Percentiles rank a stretch among this genome's conserved stretches.
phyloP scores from a whole-genome alignment of 2,113 vertebrate species.

The Cyanoliseus patagonus region DNA sequence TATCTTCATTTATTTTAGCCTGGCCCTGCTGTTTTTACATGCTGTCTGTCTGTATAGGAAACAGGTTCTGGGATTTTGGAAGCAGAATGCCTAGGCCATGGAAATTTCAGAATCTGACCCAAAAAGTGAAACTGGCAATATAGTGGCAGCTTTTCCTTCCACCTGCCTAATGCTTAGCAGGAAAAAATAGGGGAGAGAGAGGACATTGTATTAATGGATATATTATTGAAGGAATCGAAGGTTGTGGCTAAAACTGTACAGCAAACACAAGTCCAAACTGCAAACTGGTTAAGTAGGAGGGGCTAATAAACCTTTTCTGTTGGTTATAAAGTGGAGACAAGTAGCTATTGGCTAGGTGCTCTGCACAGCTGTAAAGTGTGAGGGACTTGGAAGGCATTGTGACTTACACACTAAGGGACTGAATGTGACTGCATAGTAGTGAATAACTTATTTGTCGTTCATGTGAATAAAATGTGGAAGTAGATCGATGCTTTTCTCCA shows the following conservation, averaged over 20 bases:
- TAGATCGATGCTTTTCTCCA: constrained; percentile 72
- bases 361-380: constrained; percentile 62
- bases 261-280: background rate
- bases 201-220: background rate
- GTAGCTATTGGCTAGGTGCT: constrained; percentile 66
- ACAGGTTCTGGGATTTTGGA: background rate
- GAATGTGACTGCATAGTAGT: constrained; percentile 50
- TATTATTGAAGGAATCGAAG: background rate
- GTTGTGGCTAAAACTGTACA: background rate
- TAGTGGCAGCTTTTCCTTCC: background rate
- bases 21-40: background rate
- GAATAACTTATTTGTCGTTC: constrained; percentile 70
- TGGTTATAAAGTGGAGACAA: constrained; percentile 30
- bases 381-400: constrained; percentile 63
- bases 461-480: constrained; percentile 73
- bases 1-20: background rate
- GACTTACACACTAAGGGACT: constrained; percentile 50
- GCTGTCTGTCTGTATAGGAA: background rate
- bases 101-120: background rate
- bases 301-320: constrained; percentile 52
- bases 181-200: background rate
- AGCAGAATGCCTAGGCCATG: background rate
- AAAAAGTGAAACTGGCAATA: background rate
- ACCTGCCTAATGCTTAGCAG: background rate
- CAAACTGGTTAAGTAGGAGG: constrained; percentile 47